These are phyloP conservation scores for Drosophila meridionalis DNA, from an alignment of 2,888 invertebrate species.

Conservation along the genomic window DNA sequence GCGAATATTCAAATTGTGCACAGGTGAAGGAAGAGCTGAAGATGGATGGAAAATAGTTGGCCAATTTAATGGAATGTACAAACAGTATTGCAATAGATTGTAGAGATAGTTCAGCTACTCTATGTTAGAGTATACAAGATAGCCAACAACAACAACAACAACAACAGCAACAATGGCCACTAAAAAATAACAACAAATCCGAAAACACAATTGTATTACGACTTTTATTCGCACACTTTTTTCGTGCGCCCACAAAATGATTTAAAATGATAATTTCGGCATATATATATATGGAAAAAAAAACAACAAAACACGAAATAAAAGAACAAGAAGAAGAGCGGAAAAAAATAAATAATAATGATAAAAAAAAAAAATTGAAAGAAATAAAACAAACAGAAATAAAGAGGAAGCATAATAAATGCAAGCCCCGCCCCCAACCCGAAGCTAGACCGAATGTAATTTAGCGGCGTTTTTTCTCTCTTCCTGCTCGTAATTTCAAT, in stretches of 20 bases:
- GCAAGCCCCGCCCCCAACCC: constrained; percentile 3
- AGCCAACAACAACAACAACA: constrained; percentile 19
- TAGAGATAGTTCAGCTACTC: constrained; percentile 10
- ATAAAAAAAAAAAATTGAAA: constrained; percentile 14
- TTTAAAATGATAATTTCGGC: constrained; percentile 76
- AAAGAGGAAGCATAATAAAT: constrained; percentile 20
- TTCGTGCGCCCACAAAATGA: constrained; percentile 71
- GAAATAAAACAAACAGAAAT: constrained; percentile 14
- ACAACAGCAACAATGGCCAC: constrained; percentile 13
- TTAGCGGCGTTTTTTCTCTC: constrained; percentile 33
- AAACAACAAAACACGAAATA: not conserved
- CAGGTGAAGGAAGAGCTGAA: not conserved
- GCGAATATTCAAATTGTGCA: not conserved
- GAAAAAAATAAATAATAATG: constrained; percentile 27
- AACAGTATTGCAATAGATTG: not conserved
- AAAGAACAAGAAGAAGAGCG: not conserved
- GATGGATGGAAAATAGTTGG: not conserved
- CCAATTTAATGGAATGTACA: not conserved
- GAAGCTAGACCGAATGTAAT: constrained; percentile 50
- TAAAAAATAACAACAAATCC: constrained; percentile 29
- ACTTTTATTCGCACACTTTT: constrained; percentile 74
- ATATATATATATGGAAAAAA: constrained; percentile 10
- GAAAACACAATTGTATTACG: constrained; percentile 60
- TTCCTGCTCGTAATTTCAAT: constrained; percentile 72
- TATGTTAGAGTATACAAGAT: constrained; percentile 37